A percentile compares a stretch with the other conserved stretches of the same genome.
phyloP scores from a whole-genome alignment of 2,888 invertebrate genomes.

The Eupithecia abbreviata region DNA sequence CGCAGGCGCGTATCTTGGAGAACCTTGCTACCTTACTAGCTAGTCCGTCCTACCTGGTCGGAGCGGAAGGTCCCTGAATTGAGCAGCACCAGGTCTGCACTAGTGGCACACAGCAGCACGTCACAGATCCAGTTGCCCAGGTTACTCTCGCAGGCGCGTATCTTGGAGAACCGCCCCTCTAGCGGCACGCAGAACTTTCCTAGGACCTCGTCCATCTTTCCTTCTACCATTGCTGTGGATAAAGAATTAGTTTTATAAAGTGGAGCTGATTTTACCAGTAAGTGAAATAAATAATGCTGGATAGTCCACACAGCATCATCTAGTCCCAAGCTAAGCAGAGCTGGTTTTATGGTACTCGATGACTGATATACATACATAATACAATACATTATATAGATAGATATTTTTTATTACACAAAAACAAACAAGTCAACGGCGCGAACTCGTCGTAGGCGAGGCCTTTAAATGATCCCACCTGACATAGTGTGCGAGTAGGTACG shows the following conservation, averaged over 20 bases:
- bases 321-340: too few species aligned
- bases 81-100: constrained; percentile 92
- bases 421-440: too few species aligned
- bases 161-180: constrained; percentile 92
- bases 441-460: too few species aligned
- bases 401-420: too few species aligned
- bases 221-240: constrained; percentile 88
- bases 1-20: constrained; percentile 89
- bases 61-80: constrained; percentile 95
- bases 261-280: neutral
- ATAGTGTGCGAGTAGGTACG: too few species aligned
- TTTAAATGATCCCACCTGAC: too few species aligned
- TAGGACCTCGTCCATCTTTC: constrained; percentile 92
- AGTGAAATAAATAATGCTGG: too few species aligned
- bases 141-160: constrained; percentile 94
- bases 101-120: constrained; percentile 92
- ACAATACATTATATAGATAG: too few species aligned
- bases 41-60: constrained; percentile 84
- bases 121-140: constrained; percentile 94
- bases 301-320: too few species aligned
- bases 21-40: constrained; percentile 77
- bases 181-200: constrained; percentile 93
- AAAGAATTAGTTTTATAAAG: neutral
- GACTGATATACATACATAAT: too few species aligned
- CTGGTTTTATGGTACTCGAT: too few species aligned